Evolutionary conservation across 2,113 vertebrate species (phyloP), one percentile per base, ranked within the genome.

Genomic region (Apaloderma vittatum): DNA sequence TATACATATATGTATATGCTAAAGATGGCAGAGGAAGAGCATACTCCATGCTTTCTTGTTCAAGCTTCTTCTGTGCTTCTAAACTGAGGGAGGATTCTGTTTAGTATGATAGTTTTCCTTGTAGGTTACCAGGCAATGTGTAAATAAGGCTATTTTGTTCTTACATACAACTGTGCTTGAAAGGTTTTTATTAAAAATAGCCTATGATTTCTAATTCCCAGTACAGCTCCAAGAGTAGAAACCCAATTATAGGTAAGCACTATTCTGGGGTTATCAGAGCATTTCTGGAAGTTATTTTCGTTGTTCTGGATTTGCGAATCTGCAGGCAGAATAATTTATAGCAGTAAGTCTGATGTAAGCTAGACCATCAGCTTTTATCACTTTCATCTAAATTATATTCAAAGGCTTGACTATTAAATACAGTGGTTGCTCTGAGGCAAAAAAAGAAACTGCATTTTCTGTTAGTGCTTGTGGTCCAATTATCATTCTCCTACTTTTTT

Each of bases 1-100:
- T 43, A 32, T 74, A 37, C 22, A 14, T 18, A 11, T 54, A 26
- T n/a, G 58, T 72, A 17, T 27, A 10, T 22, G 18, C 48, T 51
- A 29, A 75, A 48, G 34, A 52, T 34, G 36, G n/a, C 54, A 51
- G 48, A 8, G 54, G 34, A 86, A 29, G 40, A 67, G 30, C 26
- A 30, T 89, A 32, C 9, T 83, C 26, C 18, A 0, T 0, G 0
- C 15, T 75, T 65, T 22, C 22, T 51, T n/a, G 23, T 54, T 71
- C 58, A 83, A 94, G 30, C 45, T 15, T 71, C 40, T 76, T 83
- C 40, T 26, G 21, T 70, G 40, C 49, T 61, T 71, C 58, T 59
- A 32, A 92, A 77, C 32, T 37, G 55, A 76, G 14, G 22, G 24
- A 86, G 37, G 1, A 3, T 58, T 77, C 63, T 68, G 18, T 49